Percentiles rank a stretch among this genome's conserved stretches.
These are phyloP conservation scores for Drosophila lacicola DNA, from an alignment of 2,888 invertebrate genomes.

Conservation along the genomic window DNA sequence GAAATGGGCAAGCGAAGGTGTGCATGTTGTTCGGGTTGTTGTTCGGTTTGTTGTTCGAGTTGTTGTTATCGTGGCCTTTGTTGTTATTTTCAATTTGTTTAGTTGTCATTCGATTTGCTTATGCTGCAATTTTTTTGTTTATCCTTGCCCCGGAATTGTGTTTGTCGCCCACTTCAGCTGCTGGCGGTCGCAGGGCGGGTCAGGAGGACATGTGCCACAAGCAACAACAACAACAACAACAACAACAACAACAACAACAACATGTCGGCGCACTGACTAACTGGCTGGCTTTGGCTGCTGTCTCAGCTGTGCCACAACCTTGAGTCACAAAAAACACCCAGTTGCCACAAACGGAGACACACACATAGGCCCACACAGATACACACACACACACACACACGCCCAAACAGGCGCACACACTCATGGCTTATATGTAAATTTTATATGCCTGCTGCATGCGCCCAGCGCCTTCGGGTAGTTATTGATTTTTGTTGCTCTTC, in stretches of 20 bases:
- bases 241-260: slow-evolving; percentile 4
- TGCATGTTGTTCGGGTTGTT: not conserved
- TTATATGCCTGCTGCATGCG: slow-evolving; percentile 35
- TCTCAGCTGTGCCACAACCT: slow-evolving; percentile 63
- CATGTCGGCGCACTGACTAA: slow-evolving; percentile 27
- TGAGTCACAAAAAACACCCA: slow-evolving; percentile 43
- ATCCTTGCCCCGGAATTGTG: slow-evolving; percentile 57
- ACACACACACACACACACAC: slow-evolving; percentile 4
- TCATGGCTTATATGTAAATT: slow-evolving; percentile 43
- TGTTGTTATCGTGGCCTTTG: slow-evolving; percentile 8
- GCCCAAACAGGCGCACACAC: slow-evolving; percentile 2
- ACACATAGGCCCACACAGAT: slow-evolving; percentile 11
- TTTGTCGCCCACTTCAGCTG: slow-evolving; percentile 13
- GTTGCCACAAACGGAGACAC: slow-evolving; percentile 26
- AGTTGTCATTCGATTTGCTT: slow-evolving; percentile 52
- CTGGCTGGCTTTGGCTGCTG: slow-evolving; percentile 46
- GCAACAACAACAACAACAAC: slow-evolving; percentile 23
- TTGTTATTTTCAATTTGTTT: slow-evolving; percentile 47
- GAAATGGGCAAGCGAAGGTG: slow-evolving; percentile 28
- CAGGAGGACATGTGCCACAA: slow-evolving; percentile 36
- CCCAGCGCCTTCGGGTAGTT: slow-evolving; percentile 63
- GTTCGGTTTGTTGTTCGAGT: not conserved
- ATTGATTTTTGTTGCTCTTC: slow-evolving; percentile 70
- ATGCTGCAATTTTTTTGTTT: slow-evolving; percentile 54
- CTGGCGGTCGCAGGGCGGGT: not conserved